Conservation (phyloP, 2,888 invertebrate genomes). For the Andrena chrysosceles region DNA sequence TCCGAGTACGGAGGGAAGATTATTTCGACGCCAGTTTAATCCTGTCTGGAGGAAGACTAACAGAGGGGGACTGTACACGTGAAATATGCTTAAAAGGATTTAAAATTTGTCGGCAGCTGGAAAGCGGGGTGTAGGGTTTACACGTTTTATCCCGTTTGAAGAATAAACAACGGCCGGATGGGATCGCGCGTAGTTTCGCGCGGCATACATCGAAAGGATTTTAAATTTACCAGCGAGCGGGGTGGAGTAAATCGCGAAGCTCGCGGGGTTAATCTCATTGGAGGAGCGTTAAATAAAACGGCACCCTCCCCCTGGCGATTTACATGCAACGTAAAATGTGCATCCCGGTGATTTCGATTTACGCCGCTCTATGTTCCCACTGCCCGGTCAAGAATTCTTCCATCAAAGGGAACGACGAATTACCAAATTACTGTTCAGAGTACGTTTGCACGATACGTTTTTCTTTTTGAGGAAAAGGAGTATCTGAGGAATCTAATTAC, state of each 20-base stretch:
- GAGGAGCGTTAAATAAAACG: conserved; percentile 32
- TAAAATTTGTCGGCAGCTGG: neutral
- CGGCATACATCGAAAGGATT: conserved; percentile 45
- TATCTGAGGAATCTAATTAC: neutral
- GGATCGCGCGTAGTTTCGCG: conserved; percentile 24
- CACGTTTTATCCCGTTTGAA: conserved; percentile 34
- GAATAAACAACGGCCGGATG: conserved; percentile 29
- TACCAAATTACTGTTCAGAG: conserved; percentile 6
- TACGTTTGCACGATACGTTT: neutral
- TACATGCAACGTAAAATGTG: conserved; percentile 21
- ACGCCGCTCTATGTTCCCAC: neutral
- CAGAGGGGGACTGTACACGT: neutral
- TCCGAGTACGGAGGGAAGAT: neutral
- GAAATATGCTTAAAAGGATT: conserved; percentile 28
- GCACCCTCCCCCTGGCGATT: neutral
- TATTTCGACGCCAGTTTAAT: neutral
- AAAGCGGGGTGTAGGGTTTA: neutral
- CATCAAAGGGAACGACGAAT: neutral
- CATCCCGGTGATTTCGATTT: conserved; percentile 22
- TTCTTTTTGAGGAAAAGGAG: neutral
- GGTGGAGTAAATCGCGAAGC: conserved; percentile 5
- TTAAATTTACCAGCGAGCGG: conserved; percentile 32
- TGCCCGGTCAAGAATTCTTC: conserved; percentile 12
- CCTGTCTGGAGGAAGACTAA: neutral
- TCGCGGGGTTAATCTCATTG: conserved; percentile 40